Evolutionary conservation across 2,113 vertebrate genomes (phyloP).

Genomic region (Mugil cephalus): DNA sequence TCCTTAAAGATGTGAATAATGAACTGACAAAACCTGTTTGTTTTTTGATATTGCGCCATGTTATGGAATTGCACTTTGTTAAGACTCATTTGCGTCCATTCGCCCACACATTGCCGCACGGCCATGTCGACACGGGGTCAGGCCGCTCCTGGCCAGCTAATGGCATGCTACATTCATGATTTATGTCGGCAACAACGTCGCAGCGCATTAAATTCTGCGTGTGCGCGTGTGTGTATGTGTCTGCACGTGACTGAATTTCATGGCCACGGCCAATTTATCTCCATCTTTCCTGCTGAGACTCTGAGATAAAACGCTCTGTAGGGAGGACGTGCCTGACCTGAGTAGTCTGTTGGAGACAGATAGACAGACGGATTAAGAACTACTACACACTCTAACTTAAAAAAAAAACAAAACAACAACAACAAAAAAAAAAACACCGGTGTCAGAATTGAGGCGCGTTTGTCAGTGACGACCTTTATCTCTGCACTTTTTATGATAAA

Average conservation of each 20-base stretch:
- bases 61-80: constrained; percentile 19
- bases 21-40: constrained; percentile 37
- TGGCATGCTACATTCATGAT: constrained; percentile 28
- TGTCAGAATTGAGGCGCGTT: constrained; percentile 29
- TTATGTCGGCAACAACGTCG: constrained; percentile 21
- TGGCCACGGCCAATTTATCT: neutral
- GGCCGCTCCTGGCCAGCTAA: constrained; percentile 5
- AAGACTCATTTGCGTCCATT: constrained; percentile 27
- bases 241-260: constrained; percentile 1
- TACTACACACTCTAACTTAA: neutral
- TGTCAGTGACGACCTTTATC: constrained; percentile 13
- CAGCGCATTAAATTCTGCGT: constrained; percentile 9
- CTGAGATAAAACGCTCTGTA: constrained; percentile 11
- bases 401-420: neutral
- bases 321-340: neutral
- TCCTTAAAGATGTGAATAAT: constrained; percentile 42
- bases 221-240: constrained; percentile 3
- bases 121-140: constrained; percentile 13
- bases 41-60: constrained; percentile 7
- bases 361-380: constrained; percentile 15
- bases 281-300: neutral
- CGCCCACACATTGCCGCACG: neutral
- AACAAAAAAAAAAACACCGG: too few relatives aligned
- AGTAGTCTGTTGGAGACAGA: constrained; percentile 19
- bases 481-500: constrained; percentile 21